Base-by-base conservation (phyloP, 2,888 invertebrate species). In the Griposia aprilina region DNA sequence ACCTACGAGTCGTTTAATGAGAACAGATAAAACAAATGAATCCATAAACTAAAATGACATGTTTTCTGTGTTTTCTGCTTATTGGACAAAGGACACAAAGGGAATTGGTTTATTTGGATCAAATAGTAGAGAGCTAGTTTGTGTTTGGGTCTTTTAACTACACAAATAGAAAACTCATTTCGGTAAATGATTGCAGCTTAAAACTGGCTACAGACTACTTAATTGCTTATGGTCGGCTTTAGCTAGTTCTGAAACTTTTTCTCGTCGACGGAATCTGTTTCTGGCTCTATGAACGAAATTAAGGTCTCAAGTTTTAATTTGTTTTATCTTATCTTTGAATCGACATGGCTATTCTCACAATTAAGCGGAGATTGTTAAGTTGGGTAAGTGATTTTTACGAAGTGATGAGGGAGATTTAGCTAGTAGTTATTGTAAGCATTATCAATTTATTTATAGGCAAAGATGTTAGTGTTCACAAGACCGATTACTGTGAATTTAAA, bases 311-410 rank as follows among this genome's bases (percentile, higher is more conserved):
- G 81, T 88, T 88, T 89, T 88, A 87, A 87, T 88, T 89, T 87
- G 81, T 87, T 89, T 87, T 80, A 83, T 81, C 74, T 89, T 88
- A 89, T 87, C 89, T 87, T 68, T 73, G 69, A 78, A 87, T 89
- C 79, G 83, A 86, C 76, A 79, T 82, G 80, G 87, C 76, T 72
- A 83, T 76, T 82, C 73, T 74, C 74, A 66, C 73, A 80, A 88
- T 79, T 82, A 76, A 59, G 52, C 41, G 50, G 74, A 80, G 80
- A 79, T 83, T 84, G 70, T 66, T 75, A 76, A 82, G 68, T 84
- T 74, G 50, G 26, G 41, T 52, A 63, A 69, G n/a, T 70, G 66
- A n/a, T 74, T 36, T 60, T 30, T 30, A 59, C 20, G 26, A 62
- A n/a, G n/a, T 66, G 5, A 17, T 59, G 4, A 20, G 15, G 13